Conservation (phyloP, 2,888 invertebrate genomes). For the Orthosia gracilis region DNA sequence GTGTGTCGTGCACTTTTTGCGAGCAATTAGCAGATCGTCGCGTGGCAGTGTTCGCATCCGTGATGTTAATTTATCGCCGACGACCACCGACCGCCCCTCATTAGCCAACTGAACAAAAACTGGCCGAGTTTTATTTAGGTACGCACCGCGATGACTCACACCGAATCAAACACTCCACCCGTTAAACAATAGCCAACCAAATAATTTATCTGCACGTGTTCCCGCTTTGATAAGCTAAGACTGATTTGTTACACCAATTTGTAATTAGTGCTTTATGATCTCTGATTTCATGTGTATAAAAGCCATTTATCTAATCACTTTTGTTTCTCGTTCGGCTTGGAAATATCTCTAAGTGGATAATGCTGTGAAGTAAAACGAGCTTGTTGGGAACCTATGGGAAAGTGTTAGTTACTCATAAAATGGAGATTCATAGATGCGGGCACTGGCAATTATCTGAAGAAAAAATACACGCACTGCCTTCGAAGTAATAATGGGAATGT, state of each 20-base stretch:
- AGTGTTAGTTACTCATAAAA: slow-evolving; percentile 61
- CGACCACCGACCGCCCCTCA: slow-evolving; percentile 79
- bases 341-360: slow-evolving; percentile 57
- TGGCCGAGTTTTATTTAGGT: slow-evolving; percentile 73
- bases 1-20: slow-evolving; percentile 51
- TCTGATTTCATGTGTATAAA: slow-evolving; percentile 65
- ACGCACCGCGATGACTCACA: slow-evolving; percentile 76
- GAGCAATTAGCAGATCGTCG: slow-evolving; percentile 72
- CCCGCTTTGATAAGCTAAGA: slow-evolving; percentile 63
- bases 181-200: slow-evolving; percentile 72
- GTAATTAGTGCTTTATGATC: slow-evolving; percentile 69
- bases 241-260: slow-evolving; percentile 67
- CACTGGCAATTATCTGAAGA: slow-evolving; percentile 47
- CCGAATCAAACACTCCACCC: slow-evolving; percentile 61
- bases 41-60: slow-evolving; percentile 80
- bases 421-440: slow-evolving; percentile 44
- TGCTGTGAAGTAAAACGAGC: slow-evolving; percentile 53
- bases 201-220: slow-evolving; percentile 67
- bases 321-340: slow-evolving; percentile 59
- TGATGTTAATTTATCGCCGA: slow-evolving; percentile 77
- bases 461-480: slow-evolving; percentile 1
- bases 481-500: slow-evolving; percentile 3
- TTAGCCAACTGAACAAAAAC: slow-evolving; percentile 77
- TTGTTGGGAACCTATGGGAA: slow-evolving; percentile 60
- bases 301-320: slow-evolving; percentile 64